Evolutionary conservation across 2,888 invertebrate genomes (phyloP).

Genomic region (Drosophila trichaetosa): DNA sequence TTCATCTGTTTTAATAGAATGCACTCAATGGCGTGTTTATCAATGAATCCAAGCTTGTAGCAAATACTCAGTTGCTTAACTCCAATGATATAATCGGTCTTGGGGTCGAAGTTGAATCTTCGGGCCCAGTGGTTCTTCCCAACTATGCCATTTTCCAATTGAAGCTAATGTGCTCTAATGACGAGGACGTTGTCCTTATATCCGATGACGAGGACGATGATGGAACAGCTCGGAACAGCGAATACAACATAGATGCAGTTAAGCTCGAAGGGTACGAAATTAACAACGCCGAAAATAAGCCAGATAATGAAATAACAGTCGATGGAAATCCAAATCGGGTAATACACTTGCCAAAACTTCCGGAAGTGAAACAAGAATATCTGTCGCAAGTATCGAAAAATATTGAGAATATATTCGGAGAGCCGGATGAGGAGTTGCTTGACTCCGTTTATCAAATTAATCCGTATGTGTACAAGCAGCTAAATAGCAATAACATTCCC

Average conservation of each 20-base stretch:
- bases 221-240: too few relatives aligned
- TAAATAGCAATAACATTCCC: constrained; percentile 36
- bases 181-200: constrained; percentile 29
- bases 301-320: background rate
- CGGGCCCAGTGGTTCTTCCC: constrained; percentile 15
- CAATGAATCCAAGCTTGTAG: constrained; percentile 52
- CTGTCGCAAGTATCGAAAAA: constrained; percentile 60
- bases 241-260: too few relatives aligned
- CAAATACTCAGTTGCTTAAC: constrained; percentile 7
- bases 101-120: constrained; percentile 58
- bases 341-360: constrained; percentile 70
- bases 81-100: constrained; percentile 71
- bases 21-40: constrained; percentile 81
- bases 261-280: background rate
- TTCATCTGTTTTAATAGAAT: constrained; percentile 44
- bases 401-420: constrained; percentile 79
- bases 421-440: constrained; percentile 62
- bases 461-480: constrained; percentile 72
- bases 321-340: background rate
- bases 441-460: constrained; percentile 63
- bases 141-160: constrained; percentile 69
- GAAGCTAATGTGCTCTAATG: constrained; percentile 16
- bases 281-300: background rate
- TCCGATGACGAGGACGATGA: constrained; percentile 52
- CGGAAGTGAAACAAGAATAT: constrained; percentile 65